Conservation (phyloP, 2,113 vertebrate species). For the Petroica traversi region DNA sequence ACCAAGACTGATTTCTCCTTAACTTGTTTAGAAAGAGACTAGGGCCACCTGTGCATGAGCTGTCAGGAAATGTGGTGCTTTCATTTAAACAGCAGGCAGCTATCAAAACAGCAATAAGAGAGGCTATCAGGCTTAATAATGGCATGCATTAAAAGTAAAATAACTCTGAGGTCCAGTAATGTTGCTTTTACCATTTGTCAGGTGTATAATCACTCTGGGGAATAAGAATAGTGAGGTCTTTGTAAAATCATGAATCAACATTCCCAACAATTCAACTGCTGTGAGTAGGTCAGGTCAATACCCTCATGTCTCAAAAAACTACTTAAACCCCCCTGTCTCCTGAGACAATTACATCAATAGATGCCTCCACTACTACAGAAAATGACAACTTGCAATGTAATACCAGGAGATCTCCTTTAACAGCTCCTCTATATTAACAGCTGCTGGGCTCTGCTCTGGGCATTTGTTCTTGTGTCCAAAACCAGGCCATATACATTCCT, state of each 20-base stretch:
- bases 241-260: constrained; percentile 70
- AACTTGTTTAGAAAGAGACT: constrained; percentile 46
- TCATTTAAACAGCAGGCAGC: constrained; percentile 71
- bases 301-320: constrained; percentile 61
- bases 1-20: constrained; percentile 47
- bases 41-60: constrained; percentile 65
- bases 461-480: neutral
- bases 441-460: neutral
- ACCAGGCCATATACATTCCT: neutral
- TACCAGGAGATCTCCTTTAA: constrained; percentile 29
- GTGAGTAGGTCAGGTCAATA: constrained; percentile 66
- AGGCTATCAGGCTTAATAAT: constrained; percentile 58
- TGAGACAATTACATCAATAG: constrained; percentile 60
- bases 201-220: constrained; percentile 68
- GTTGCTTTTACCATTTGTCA: constrained; percentile 72
- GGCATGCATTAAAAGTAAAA: constrained; percentile 53
- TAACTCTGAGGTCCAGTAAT: constrained; percentile 56
- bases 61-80: constrained; percentile 55
- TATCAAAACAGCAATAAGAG: constrained; percentile 73
- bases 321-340: constrained; percentile 31
- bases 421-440: constrained; percentile 30
- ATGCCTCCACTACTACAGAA: constrained; percentile 11
- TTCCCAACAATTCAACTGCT: constrained; percentile 68
- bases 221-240: constrained; percentile 70
- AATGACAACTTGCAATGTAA: constrained; percentile 57